Conservation (phyloP, 2,113 vertebrate species). For the Sciurus niger region DNA sequence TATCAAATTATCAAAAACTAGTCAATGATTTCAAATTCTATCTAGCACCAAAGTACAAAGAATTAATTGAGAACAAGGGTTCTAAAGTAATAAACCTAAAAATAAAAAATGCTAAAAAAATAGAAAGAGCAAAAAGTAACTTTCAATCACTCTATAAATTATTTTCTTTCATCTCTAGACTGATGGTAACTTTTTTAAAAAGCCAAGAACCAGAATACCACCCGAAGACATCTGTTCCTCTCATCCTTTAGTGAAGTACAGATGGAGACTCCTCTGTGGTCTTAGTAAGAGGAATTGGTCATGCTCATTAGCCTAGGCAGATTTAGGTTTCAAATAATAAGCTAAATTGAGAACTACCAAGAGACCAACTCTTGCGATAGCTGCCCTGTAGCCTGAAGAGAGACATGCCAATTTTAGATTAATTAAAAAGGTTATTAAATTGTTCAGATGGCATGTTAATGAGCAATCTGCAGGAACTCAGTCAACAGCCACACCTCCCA, state of each 20-base stretch:
- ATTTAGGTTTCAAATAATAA: slow-evolving; percentile 84
- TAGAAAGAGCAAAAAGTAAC: slow-evolving; percentile 64
- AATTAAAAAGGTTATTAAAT: slow-evolving; percentile 86
- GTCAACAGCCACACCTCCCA: slow-evolving; percentile 78
- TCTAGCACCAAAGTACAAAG: slow-evolving; percentile 3
- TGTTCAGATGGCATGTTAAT: slow-evolving; percentile 85
- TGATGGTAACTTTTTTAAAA: slow-evolving; percentile 66
- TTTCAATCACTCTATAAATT: slow-evolving; percentile 71
- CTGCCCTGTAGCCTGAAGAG: slow-evolving; percentile 78
- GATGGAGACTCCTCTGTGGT: slow-evolving; percentile 82
- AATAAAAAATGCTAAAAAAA: slow-evolving; percentile 43
- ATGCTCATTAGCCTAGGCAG: slow-evolving; percentile 82
- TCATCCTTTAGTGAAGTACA: slow-evolving; percentile 75
- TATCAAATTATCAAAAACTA: slow-evolving; percentile 10
- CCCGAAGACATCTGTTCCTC: slow-evolving; percentile 81
- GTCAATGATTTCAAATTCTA: slow-evolving; percentile 47
- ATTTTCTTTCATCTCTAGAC: slow-evolving; percentile 72
- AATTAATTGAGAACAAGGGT: background rate
- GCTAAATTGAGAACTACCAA: slow-evolving; percentile 84
- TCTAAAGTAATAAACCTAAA: slow-evolving; percentile 51
- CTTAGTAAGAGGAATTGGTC: slow-evolving; percentile 80
- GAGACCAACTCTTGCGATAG: slow-evolving; percentile 80
- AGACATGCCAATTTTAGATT: slow-evolving; percentile 84
- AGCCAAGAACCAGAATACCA: slow-evolving; percentile 74
- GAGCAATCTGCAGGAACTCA: slow-evolving; percentile 81